phyloP scores from a whole-genome alignment of 2,113 vertebrate species.

The Regulus satrapa region DNA sequence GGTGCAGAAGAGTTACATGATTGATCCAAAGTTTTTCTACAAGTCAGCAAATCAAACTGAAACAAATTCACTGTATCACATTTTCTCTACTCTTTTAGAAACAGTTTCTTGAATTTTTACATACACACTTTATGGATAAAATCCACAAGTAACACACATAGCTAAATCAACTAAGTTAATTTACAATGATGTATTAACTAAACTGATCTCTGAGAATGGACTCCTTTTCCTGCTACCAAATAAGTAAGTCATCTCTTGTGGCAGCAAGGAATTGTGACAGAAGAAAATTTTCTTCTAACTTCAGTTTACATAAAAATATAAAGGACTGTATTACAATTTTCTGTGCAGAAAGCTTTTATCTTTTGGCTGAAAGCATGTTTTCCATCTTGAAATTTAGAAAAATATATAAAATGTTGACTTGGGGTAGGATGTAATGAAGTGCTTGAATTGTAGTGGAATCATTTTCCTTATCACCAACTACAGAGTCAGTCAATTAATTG shows the following conservation, averaged over 20 bases:
- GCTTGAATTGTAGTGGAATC: background rate
- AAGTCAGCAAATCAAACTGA: background rate
- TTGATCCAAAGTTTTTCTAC: background rate
- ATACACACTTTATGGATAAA: background rate
- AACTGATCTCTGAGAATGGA: background rate
- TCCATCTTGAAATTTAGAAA: background rate
- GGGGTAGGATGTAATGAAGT: background rate
- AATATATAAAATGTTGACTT: background rate
- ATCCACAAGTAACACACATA: background rate
- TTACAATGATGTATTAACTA: background rate
- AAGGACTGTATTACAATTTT: background rate
- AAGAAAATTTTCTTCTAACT: background rate
- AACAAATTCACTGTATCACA: background rate
- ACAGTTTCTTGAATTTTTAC: background rate
- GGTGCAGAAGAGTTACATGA: background rate
- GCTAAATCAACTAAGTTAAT: background rate
- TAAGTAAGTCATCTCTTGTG: background rate
- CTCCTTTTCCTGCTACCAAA: background rate
- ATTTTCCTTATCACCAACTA: conserved; percentile 28
- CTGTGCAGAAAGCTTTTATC: background rate
- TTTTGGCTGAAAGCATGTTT: background rate
- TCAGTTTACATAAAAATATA: background rate
- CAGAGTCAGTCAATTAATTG: background rate
- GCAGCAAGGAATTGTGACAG: background rate
- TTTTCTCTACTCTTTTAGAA: background rate